A percentile compares a stretch with the other conserved stretches of the same genome.
These are phyloP conservation scores for Coranthus polyacanthus DNA, from an alignment of 2,797 vertebrate genomes.

Conservation along the genomic window DNA sequence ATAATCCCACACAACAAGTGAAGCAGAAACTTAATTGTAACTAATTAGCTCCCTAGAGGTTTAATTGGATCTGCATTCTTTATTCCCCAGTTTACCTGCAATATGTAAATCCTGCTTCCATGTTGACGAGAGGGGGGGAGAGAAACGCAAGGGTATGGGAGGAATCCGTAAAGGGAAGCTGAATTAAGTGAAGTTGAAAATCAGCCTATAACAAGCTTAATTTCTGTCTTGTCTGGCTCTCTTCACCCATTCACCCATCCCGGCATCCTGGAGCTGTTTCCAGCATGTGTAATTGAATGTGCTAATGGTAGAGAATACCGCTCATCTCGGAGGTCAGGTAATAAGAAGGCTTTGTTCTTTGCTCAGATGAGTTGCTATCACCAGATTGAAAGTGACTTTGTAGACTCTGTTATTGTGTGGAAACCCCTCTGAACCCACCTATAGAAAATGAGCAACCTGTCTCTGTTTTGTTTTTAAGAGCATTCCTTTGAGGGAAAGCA, in stretches of 20 bases:
- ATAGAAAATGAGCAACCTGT: slow-evolving; percentile 52
- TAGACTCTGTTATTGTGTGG: slow-evolving; percentile 41
- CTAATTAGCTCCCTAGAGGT: slow-evolving; percentile 90
- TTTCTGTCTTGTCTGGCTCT: slow-evolving; percentile 78
- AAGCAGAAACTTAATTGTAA: slow-evolving; percentile 90
- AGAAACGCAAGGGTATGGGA: slow-evolving; percentile 54
- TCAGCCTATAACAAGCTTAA: slow-evolving; percentile 79
- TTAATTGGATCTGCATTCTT: slow-evolving; percentile 87
- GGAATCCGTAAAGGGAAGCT: slow-evolving; percentile 68
- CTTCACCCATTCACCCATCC: slow-evolving; percentile 63
- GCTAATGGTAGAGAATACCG: slow-evolving; percentile 58
- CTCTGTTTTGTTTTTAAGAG: slow-evolving; percentile 48
- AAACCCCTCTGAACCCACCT: slow-evolving; percentile 38
- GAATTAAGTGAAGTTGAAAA: slow-evolving; percentile 84
- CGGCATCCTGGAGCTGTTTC: slow-evolving; percentile 69
- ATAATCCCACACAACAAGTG: slow-evolving; percentile 88
- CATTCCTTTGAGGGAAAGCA: slow-evolving; percentile 67
- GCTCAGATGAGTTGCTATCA: slow-evolving; percentile 58
- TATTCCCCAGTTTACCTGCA: slow-evolving; percentile 89
- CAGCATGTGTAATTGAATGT: slow-evolving; percentile 77
- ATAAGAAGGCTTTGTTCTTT: slow-evolving; percentile 72
- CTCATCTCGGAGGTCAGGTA: slow-evolving; percentile 73
- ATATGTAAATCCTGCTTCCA: slow-evolving; percentile 85
- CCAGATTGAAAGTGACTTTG: slow-evolving; percentile 66
- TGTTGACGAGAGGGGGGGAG: slow-evolving; percentile 59